Evolutionary conservation across 2,888 invertebrate species (phyloP), one percentile per base, ranked within the genome.

Genomic region (Torymus aiolomorphi): DNA sequence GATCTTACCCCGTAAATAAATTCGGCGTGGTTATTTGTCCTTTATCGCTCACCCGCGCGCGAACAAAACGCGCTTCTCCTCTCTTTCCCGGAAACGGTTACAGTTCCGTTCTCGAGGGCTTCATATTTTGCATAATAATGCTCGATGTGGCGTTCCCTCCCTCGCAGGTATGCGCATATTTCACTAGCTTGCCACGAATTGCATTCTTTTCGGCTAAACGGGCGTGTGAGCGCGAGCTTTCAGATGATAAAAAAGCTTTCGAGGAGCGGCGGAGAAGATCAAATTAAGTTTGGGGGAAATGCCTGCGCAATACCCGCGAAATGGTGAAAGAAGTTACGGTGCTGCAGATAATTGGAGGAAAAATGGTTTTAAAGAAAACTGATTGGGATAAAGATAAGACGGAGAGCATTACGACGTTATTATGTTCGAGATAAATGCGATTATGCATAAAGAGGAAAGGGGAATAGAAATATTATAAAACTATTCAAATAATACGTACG

Each of bases 51-150:
- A 71, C 52, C 76, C 66, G 66, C 71, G 42, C 71, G 66, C 54
- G 71, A 70, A 74, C 69, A 62, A 65, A 67, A 49, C 56, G 70
- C 75, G 71, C 65, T 75, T 75, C 62, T 56, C 18, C 57, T 56
- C 56, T 16, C 62, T 14, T 18, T 24, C 14, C 13, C 57, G 70
- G 56, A 65, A 73, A 59, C 59, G 79, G 67, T 70, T 73, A 74
- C 78, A 70, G 63, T 75, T 79, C 75, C 79, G 51, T 75, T 75
- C 74, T 74, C 65, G 49, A 31, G 67, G 18, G 51, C 65, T 70
- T 62, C 75, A 72, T 76, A 80, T 80, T 80, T 80, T 71, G 62
- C 71, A 80, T 75, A 80, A 80, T 76, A 76, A 76, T 66, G 67
- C 65, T 57, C 65, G 62, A 65, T 65, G 75, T 20, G 13, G 16